Conservation (phyloP, 1,140 invertebrate genomes). For the Uloborus diversus region DNA sequence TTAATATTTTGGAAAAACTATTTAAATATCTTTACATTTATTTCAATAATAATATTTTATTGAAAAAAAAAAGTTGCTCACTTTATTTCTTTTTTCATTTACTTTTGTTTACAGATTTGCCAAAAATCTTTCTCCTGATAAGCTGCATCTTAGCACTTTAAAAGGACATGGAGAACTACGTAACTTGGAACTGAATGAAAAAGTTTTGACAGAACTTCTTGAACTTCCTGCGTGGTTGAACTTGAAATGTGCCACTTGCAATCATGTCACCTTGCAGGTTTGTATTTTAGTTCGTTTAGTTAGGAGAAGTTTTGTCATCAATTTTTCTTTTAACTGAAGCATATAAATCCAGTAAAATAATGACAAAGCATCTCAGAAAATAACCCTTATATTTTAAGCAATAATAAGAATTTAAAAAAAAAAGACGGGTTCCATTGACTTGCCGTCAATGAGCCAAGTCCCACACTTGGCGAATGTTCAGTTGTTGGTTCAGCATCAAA, state of each 20-base stretch:
- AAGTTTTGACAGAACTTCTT: conserved; percentile 90
- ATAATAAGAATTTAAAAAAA: too few species aligned
- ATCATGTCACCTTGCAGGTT: conserved; percentile 78
- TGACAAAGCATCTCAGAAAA: too few species aligned
- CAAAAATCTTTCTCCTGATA: conserved; percentile 96
- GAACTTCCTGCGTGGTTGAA: conserved; percentile 96
- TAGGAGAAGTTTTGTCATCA: too few species aligned
- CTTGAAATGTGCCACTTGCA: conserved; percentile 91
- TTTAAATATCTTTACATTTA: background rate
- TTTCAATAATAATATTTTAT: background rate
- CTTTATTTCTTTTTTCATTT: background rate
- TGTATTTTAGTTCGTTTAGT: too few species aligned
- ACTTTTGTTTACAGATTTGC: conserved; percentile 81
- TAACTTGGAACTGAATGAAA: conserved; percentile 95
- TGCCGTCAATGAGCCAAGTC: too few species aligned
- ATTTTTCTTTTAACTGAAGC: too few species aligned
- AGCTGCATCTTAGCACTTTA: conserved; percentile 96
- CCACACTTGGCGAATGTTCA: too few species aligned
- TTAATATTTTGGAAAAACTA: background rate
- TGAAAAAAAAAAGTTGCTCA: background rate
- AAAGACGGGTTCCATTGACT: too few species aligned
- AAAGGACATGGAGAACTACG: conserved; percentile 95
- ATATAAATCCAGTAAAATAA: too few species aligned
- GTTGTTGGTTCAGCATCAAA: too few species aligned
- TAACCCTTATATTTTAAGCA: too few species aligned